Base-by-base conservation (phyloP, 2,888 invertebrate species). In the Lasioglossum zephyrum region DNA sequence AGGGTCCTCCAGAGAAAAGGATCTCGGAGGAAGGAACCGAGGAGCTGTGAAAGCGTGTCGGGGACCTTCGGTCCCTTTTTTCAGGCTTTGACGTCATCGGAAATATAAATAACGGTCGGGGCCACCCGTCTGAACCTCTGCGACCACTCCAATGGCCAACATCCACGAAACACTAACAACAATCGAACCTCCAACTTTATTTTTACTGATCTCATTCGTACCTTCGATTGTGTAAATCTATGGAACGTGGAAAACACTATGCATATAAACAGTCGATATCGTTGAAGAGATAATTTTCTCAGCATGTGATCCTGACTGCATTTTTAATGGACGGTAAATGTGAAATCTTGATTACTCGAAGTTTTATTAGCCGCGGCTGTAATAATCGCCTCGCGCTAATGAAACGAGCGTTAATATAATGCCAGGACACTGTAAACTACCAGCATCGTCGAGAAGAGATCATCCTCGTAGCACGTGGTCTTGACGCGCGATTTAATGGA, bases 31-130 rank as follows among this genome's bases (percentile, higher is more conserved):
- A 72, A 36, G 79, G 63, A 66, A 18, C 18, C 31, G 60, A 11
- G 60, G n/a, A 60, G 13, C 60, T 26, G 60, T 16, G 60, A 63
- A 26, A 63, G 60, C 60, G 60, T 63, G 60, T 63, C 60, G 13
- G 60, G 31, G 60, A 63, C 60, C 60, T 63, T 31, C 77, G n/a
- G 77, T 76, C 57, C 79, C 75, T 81, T 86, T 82, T 70, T 53
- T 22, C 13, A 13, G 8, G 1, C 49, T 41, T 13, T 80, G 84
- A 84, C 87, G 88, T 87, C 86, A 87, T 72, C 75, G 77, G 78
- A 77, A 87, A 86, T 84, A 83, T 85, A 90, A 89, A 91, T 89
- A 90, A 88, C 87, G 89, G 87, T 86, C 77, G 74, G 60, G 82
- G 57, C 85, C 90, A 88, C 83, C 90, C 83, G 88, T 60, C 87